Evolutionary conservation across 2,797 vertebrate species (phyloP), one percentile per base, ranked within the genome.

Genomic region (Sebastes paucispinis): DNA sequence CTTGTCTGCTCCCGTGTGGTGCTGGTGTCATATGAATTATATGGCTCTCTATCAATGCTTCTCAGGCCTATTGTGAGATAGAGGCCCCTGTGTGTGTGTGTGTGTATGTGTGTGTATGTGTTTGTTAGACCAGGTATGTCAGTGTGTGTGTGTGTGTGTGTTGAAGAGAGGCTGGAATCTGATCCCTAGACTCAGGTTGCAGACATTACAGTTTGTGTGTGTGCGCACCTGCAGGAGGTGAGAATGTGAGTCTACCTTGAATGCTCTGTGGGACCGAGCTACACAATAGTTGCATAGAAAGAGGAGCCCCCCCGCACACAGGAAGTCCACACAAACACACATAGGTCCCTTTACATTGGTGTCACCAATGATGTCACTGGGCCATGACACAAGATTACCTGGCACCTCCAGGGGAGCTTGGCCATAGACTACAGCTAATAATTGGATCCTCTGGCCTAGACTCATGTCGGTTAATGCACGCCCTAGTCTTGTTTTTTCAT

Each of bases 131-230:
- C 34, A 29, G 47, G 34, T 70, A 12, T 55, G 32, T 43, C 6
- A 43, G 29, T n/a, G 10, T 31, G 43, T n/a, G 73, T 57, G 29
- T 69, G 29, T 69, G 24, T 69, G 29, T 9, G 18, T 43, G 58
- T 24, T 16, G 54, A 62, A 47, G 24, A 70, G 75, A 71, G 55
- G 77, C 70, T 85, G 88, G 75, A 92, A 93, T 83, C 77, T 86
- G 90, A 94, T 77, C 85, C 92, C 86, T 8, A 36, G 82, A 75
- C 82, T 93, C 82, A 5, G 68, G 86, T 93, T 93, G 50, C 92
- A 87, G 52, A 25, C 39, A 20, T 7, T 68, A 2, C 3, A 4
- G 6, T 63, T 34, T 81, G 73, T 84, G 52, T 69, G 80, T 59
- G 39, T 34, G 18, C 2, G 52, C 16, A 57, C 27, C 52, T 79